Evolutionary conservation across 2,888 invertebrate species (phyloP).

Genomic region (Mongoloraphidia duomilia): DNA sequence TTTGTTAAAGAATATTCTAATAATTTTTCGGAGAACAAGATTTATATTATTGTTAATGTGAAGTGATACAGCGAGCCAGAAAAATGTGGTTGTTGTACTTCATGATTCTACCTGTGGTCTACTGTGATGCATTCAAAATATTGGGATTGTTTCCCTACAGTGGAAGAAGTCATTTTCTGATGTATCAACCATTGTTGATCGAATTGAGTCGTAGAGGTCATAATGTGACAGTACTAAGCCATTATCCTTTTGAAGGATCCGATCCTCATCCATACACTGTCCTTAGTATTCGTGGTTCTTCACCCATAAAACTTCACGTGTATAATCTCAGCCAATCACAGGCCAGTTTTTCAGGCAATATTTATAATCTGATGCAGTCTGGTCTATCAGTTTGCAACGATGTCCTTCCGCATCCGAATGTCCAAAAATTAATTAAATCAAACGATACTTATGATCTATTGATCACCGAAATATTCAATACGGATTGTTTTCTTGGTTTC

Average conservation of each 20-base stretch:
- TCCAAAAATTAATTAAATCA: conserved; percentile 26
- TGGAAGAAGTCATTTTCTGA: conserved; percentile 55
- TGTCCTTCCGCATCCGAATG: conserved; percentile 23
- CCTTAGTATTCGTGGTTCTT: conserved; percentile 32
- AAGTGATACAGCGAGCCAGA: too few relatives aligned
- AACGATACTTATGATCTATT: conserved; percentile 48
- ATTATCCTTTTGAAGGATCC: conserved; percentile 32
- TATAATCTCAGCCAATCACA: conserved; percentile 4
- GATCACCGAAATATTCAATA: conserved; percentile 54
- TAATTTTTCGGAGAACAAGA: too few relatives aligned
- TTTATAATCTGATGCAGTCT: conserved; percentile 8
- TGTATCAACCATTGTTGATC: conserved; percentile 42
- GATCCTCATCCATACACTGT: conserved; percentile 22
- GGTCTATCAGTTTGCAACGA: conserved; percentile 26
- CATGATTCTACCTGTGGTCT: too few relatives aligned
- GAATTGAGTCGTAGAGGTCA: conserved; percentile 48
- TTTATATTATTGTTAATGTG: too few relatives aligned
- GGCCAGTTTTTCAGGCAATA: neutral
- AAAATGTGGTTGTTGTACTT: too few relatives aligned
- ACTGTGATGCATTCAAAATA: conserved; percentile 27
- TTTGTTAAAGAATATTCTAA: too few relatives aligned
- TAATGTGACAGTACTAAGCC: conserved; percentile 49
- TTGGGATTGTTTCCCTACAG: conserved; percentile 50
- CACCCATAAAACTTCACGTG: conserved; percentile 4
- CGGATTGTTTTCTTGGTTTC: conserved; percentile 53